Conservation (phyloP, 2,888 invertebrate genomes). For the Cryptocephalus primarius region DNA sequence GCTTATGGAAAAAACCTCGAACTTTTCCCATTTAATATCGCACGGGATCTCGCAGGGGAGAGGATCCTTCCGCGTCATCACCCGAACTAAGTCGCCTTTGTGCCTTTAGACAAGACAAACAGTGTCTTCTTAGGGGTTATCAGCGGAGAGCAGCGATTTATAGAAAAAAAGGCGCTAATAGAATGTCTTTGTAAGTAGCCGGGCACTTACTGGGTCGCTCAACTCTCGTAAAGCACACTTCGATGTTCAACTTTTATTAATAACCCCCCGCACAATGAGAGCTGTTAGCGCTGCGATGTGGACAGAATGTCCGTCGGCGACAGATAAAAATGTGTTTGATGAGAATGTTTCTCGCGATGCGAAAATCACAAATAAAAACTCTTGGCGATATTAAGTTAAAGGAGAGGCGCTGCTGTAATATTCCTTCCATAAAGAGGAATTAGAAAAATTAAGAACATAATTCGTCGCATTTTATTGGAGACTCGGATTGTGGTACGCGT, state of each 20-base stretch:
- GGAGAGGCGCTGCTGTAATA: too few species aligned
- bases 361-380: too few species aligned
- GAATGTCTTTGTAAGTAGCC: slow-evolving; percentile 7
- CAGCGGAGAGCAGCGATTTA: slow-evolving; percentile 6
- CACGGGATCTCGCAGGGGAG: background rate
- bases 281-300: too few species aligned
- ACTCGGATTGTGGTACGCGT: too few species aligned
- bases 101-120: slow-evolving; percentile 4
- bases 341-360: too few species aligned
- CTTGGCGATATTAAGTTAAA: too few species aligned
- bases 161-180: slow-evolving; percentile 9
- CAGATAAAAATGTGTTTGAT: too few species aligned
- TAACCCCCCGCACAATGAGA: slow-evolving; percentile 2
- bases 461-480: too few species aligned
- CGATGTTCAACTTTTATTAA: slow-evolving; percentile 9
- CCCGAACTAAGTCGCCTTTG: slow-evolving; percentile 1
- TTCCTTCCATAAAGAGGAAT: too few species aligned
- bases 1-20: background rate
- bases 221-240: slow-evolving; percentile 4
- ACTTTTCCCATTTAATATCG: slow-evolving; percentile 1
- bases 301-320: too few species aligned
- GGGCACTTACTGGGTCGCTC: slow-evolving; percentile 8
- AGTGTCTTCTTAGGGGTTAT: slow-evolving; percentile 5
- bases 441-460: too few species aligned
- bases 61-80: background rate